Evolutionary conservation across 2,888 invertebrate genomes (phyloP).

Genomic region (Chydorus sphaericus): DNA sequence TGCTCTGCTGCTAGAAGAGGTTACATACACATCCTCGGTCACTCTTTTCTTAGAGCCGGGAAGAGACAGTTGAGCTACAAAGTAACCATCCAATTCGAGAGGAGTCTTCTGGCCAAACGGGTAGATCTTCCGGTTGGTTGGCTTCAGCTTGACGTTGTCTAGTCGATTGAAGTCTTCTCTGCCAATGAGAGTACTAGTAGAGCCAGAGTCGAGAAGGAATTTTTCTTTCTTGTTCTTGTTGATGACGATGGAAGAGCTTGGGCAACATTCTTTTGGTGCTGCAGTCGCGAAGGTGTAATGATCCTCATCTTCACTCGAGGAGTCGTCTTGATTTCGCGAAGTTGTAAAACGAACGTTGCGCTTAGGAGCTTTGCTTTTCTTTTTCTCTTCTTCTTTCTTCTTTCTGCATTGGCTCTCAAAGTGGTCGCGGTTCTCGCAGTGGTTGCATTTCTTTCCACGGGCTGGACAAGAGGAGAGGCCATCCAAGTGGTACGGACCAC

Average conservation of each 20-base stretch:
- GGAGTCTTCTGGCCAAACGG: not conserved
- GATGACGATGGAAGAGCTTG: not conserved
- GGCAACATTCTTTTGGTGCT: too few relatives aligned
- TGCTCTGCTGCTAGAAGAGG: not conserved
- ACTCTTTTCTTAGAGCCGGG: not conserved
- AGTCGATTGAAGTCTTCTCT: not conserved
- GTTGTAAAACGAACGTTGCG: not conserved
- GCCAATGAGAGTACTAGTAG: not conserved
- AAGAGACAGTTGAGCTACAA: not conserved
- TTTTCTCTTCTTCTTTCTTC: too few relatives aligned
- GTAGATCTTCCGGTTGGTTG: not conserved
- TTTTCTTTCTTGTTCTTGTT: not conserved
- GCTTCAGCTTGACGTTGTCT: not conserved
- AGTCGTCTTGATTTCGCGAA: too few relatives aligned
- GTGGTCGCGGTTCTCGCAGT: too few relatives aligned
- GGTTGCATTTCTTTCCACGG: too few relatives aligned
- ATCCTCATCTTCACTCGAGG: not conserved
- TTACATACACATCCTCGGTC: not conserved
- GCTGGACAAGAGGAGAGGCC: too few relatives aligned
- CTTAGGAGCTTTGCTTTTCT: too few relatives aligned
- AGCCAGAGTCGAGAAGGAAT: conserved; percentile 1
- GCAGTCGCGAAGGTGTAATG: not conserved
- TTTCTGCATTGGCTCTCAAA: too few relatives aligned
- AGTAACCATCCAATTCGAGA: not conserved
- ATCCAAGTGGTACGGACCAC: too few relatives aligned